Conservation (phyloP, 1,140 invertebrate genomes). For the Papilio aristodemus region DNA sequence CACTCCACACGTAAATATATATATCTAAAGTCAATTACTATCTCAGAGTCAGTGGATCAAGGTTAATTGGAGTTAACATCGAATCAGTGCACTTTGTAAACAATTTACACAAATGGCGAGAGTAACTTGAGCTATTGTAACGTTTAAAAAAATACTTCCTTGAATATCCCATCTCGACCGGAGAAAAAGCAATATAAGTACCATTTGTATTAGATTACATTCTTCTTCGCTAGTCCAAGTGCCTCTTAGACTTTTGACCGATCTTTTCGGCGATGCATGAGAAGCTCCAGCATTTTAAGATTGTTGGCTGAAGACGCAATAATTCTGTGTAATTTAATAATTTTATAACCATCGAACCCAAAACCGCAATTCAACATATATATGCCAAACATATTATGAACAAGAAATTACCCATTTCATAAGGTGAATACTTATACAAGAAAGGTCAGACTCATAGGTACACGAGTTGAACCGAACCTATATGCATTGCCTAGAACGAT, state of each 20-base stretch:
- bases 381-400: not conserved
- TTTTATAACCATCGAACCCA: not conserved
- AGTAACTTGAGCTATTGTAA: too few relatives aligned
- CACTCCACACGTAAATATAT: not conserved
- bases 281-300: too few relatives aligned
- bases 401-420: not conserved
- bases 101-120: not conserved
- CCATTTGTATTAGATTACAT: too few relatives aligned
- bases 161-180: too few relatives aligned
- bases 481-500: too few relatives aligned
- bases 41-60: slow-evolving; percentile 35
- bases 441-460: not conserved
- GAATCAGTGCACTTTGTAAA: slow-evolving; percentile 9
- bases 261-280: too few relatives aligned
- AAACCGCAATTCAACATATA: not conserved
- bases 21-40: slow-evolving; percentile 30
- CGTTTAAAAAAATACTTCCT: too few relatives aligned
- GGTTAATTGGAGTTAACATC: slow-evolving; percentile 31
- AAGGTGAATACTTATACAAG: not conserved
- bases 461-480: not conserved
- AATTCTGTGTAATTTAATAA: not conserved
- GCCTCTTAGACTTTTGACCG: too few relatives aligned
- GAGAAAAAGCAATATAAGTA: too few relatives aligned
- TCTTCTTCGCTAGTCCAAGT: too few relatives aligned
- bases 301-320: not conserved